Evolutionary conservation across 2,888 invertebrate species (phyloP).

Genomic region (Thera obeliscata): DNA sequence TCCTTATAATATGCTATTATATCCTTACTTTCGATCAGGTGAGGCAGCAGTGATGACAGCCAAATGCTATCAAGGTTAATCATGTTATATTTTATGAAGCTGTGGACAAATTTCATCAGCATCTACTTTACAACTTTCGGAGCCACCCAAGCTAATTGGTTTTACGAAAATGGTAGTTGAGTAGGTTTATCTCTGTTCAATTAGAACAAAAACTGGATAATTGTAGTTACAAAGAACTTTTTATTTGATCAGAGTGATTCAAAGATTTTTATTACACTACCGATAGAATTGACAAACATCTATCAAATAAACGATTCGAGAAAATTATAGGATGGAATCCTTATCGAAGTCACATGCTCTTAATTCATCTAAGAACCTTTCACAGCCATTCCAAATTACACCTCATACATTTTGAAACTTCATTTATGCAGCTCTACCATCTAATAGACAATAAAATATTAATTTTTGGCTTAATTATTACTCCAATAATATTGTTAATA

Average conservation of each 20-base stretch:
- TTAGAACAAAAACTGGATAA: conserved; percentile 1
- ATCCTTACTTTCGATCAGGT: no score
- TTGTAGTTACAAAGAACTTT: conserved; percentile 14
- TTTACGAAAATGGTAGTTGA: no score
- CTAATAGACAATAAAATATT: conserved; percentile 25
- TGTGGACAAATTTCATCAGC: no score
- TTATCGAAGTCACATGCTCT: conserved; percentile 15
- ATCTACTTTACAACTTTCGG: no score
- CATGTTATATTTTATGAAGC: no score
- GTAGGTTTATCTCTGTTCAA: not conserved
- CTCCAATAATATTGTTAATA: not conserved
- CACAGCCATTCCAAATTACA: conserved; percentile 31
- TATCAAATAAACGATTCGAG: conserved; percentile 19
- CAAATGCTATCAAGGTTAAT: no score
- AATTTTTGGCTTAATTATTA: conserved; percentile 3
- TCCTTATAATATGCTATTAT: no score
- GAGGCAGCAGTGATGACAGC: no score
- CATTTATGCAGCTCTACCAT: conserved; percentile 28
- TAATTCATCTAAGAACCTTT: conserved; percentile 19
- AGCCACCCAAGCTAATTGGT: no score
- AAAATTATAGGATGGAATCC: conserved; percentile 28
- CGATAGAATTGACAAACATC: conserved; percentile 26
- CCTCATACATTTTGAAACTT: conserved; percentile 9
- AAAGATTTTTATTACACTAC: conserved; percentile 11
- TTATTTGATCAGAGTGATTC: conserved; percentile 2